phyloP scores from a whole-genome alignment of 1,140 invertebrate genomes.

The Harlomillsia oculata region DNA sequence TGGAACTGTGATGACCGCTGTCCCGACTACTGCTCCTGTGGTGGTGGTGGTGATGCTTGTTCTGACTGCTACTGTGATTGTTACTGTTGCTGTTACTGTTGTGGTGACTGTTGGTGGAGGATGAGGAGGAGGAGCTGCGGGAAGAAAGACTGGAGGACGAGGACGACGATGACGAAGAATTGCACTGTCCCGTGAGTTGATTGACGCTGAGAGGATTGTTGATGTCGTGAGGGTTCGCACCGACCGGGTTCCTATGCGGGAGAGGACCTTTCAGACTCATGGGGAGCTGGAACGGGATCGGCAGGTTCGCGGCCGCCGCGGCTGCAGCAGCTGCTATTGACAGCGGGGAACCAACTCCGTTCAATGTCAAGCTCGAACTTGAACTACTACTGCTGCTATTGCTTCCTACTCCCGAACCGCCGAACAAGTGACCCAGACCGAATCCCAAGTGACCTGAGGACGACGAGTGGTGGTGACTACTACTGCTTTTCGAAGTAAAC shows the following conservation, averaged over 20 bases:
- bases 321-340: neutral
- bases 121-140: neutral
- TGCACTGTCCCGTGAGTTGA: conserved; percentile 65
- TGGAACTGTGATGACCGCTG: conserved; percentile 1
- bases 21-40: neutral
- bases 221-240: conserved; percentile 77
- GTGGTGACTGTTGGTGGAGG: neutral
- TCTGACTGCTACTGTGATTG: conserved; percentile 8
- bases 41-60: conserved; percentile 3
- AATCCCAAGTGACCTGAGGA: conserved; percentile 25
- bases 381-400: conserved; percentile 5
- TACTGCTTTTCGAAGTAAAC: conserved; percentile 31
- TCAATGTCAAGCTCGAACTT: neutral
- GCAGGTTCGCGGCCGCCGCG: neutral
- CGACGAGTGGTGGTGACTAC: conserved; percentile 35
- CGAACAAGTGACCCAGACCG: conserved; percentile 27
- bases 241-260: conserved; percentile 63
- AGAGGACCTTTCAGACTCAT: conserved; percentile 24
- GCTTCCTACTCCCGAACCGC: conserved; percentile 1
- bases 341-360: neutral
- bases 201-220: conserved; percentile 84
- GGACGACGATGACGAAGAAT: conserved; percentile 21
- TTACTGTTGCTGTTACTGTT: conserved; percentile 17
- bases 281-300: conserved; percentile 17
- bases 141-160: conserved; percentile 12